These are phyloP conservation scores for Lordiphosa fenestrarum DNA, from an alignment of 2,888 invertebrate genomes.

Conservation along the genomic window DNA sequence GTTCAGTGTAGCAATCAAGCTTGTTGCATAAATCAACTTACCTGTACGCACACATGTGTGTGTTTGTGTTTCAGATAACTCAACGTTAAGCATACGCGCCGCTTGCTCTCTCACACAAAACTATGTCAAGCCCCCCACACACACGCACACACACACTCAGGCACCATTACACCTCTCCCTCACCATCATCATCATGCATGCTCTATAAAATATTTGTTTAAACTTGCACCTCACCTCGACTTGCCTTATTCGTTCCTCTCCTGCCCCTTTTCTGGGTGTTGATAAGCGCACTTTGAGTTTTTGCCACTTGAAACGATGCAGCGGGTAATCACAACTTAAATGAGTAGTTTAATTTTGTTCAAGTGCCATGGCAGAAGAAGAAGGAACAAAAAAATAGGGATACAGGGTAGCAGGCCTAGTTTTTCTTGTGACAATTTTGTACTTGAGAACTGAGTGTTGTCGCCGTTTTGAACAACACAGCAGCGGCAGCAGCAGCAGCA, in stretches of 20 bases:
- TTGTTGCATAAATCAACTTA: slow-evolving; percentile 69
- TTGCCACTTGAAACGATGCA: slow-evolving; percentile 57
- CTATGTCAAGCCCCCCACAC: slow-evolving; percentile 36
- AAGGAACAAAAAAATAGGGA: slow-evolving; percentile 9
- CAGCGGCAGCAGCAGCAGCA: slow-evolving; percentile 34
- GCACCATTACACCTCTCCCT: slow-evolving; percentile 2
- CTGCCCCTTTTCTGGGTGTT: slow-evolving; percentile 45
- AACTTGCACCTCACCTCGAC: slow-evolving; percentile 30
- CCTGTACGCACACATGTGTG: slow-evolving; percentile 17
- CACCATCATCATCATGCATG: slow-evolving; percentile 44
- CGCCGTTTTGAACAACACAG: no score
- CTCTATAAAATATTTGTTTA: slow-evolving; percentile 69
- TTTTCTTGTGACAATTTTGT: slow-evolving; percentile 59
- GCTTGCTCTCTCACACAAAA: slow-evolving; percentile 14
- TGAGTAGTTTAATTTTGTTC: slow-evolving; percentile 67
- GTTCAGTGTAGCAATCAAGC: slow-evolving; percentile 40
- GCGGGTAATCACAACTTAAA: slow-evolving; percentile 61
- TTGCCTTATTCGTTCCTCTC: neutral
- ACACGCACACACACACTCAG: slow-evolving; percentile 6
- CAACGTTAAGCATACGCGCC: slow-evolving; percentile 32
- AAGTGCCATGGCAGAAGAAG: slow-evolving; percentile 38
- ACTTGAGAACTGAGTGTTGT: slow-evolving; percentile 32
- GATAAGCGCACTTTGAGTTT: slow-evolving; percentile 63
- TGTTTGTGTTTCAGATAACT: slow-evolving; percentile 41
- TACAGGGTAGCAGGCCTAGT: no score